These are phyloP conservation scores for Heliconius himera DNA, from an alignment of 1,140 invertebrate species.

Conservation along the genomic window DNA sequence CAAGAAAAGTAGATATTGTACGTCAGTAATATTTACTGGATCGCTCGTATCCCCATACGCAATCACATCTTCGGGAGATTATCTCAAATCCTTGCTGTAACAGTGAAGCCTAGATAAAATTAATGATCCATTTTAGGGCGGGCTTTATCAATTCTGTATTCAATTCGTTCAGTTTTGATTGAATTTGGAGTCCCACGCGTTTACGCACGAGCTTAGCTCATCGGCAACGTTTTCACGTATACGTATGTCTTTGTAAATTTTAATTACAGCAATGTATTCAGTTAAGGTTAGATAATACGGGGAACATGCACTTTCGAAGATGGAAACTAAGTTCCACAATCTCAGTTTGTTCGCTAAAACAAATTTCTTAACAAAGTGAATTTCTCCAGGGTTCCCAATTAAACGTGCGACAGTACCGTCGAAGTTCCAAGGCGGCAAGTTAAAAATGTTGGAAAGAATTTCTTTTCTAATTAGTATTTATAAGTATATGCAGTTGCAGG, in stretches of 20 bases:
- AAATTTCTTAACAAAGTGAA: slow-evolving; percentile 70
- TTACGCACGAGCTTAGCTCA: slow-evolving; percentile 39
- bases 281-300: slow-evolving; percentile 16
- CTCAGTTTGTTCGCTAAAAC: slow-evolving; percentile 59
- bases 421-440: slow-evolving; percentile 60
- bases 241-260: slow-evolving; percentile 52
- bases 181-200: slow-evolving; percentile 45
- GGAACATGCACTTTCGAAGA: slow-evolving; percentile 42
- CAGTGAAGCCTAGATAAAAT: slow-evolving; percentile 42
- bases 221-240: slow-evolving; percentile 53
- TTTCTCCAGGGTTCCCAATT: slow-evolving; percentile 76
- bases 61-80: slow-evolving; percentile 24
- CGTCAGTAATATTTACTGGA: slow-evolving; percentile 16
- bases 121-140: slow-evolving; percentile 42
- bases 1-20: neutral
- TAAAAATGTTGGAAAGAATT: slow-evolving; percentile 76
- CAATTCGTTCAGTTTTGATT: slow-evolving; percentile 44
- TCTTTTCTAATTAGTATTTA: slow-evolving; percentile 65
- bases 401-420: slow-evolving; percentile 72
- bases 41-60: slow-evolving; percentile 11
- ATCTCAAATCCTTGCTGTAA: slow-evolving; percentile 29
- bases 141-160: slow-evolving; percentile 45
- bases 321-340: slow-evolving; percentile 49
- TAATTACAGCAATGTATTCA: slow-evolving; percentile 43
- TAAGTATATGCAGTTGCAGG: slow-evolving; percentile 73